Evolutionary conservation across 2,888 invertebrate species (phyloP).

Genomic region (Prenolepis imparis): DNA sequence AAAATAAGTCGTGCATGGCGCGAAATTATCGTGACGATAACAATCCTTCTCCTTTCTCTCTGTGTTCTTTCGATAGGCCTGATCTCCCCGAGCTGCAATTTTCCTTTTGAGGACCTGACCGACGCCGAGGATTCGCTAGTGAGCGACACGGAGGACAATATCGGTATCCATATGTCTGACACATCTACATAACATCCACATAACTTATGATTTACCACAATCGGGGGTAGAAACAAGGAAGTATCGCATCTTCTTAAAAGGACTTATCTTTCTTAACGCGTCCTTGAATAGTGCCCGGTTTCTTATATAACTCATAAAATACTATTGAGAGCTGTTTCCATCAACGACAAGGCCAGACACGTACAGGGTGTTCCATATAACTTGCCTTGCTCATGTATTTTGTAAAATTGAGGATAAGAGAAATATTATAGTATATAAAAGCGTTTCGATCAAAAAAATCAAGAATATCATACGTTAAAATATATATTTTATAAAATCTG

Average conservation of each 20-base stretch:
- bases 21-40: constrained; percentile 62
- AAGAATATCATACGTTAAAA: background rate
- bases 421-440: background rate
- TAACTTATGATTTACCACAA: constrained; percentile 65
- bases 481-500: background rate
- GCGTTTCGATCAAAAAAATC: background rate
- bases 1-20: constrained; percentile 56
- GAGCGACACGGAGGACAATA: constrained; percentile 84
- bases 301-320: constrained; percentile 33
- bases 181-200: constrained; percentile 74
- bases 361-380: constrained; percentile 24
- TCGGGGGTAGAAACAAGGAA: constrained; percentile 78
- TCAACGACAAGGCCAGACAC: constrained; percentile 10
- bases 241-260: background rate
- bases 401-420: background rate
- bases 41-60: constrained; percentile 72
- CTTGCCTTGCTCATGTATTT: background rate
- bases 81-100: constrained; percentile 84
- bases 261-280: background rate
- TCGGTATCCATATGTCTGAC: constrained; percentile 82
- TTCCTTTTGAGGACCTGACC: constrained; percentile 85
- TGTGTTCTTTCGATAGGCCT: constrained; percentile 83
- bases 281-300: constrained; percentile 4
- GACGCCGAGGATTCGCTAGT: constrained; percentile 84
- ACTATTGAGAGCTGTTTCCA: constrained; percentile 18